Evolutionary conservation across 1,140 invertebrate species (phyloP), one percentile per base, ranked within the genome.

Genomic region (Wiebesia pumilae): DNA sequence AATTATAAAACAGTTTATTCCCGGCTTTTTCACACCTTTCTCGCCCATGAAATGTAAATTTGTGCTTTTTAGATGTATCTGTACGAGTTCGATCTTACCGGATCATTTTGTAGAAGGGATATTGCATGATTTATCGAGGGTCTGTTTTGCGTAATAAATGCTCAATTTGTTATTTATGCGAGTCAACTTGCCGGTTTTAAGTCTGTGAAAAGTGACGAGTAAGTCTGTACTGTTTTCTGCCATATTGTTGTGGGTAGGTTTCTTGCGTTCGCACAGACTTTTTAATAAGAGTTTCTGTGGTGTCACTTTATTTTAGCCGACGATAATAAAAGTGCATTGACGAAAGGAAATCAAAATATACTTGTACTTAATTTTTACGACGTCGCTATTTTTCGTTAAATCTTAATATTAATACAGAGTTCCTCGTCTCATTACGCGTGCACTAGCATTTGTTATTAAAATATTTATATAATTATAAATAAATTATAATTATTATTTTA

Each of bases 1-100:
- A 86, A 62, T 81, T 81, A 58, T 75, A 86, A 73, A 75, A 69
- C 51, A 81, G 47, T 81, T 86, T 86, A 67, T 75, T 69, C 10
- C 24, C 16, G n/a, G 21, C 47, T 71, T 71, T 65, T 83, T 71
- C 51, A 85, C 21, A 85, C 78, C 43, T 40, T 40, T 73, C 73
- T 67, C 58, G 12, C 24, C 62, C 24, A 58, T 75, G 33, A 85
- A 79, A 83, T 81, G 67, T 62, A 84, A 87, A 67, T 82, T 77
- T 40, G 43, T 19, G 14, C 21, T 47, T 51, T 83, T 71, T 83
- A 54, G 10, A 16, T 33, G 7, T 14, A 51, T 71, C 19, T 3
- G 38, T 12, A n/a, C 16, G 7, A 0, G 4, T 47, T 47, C 2
- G 3, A 1, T 82, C 24, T 10, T 75, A 10, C 16, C 6, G 14